Evolutionary conservation across 2,797 vertebrate species (phyloP), one percentile per base, ranked within the genome.

Genomic region (Falco berigora): DNA sequence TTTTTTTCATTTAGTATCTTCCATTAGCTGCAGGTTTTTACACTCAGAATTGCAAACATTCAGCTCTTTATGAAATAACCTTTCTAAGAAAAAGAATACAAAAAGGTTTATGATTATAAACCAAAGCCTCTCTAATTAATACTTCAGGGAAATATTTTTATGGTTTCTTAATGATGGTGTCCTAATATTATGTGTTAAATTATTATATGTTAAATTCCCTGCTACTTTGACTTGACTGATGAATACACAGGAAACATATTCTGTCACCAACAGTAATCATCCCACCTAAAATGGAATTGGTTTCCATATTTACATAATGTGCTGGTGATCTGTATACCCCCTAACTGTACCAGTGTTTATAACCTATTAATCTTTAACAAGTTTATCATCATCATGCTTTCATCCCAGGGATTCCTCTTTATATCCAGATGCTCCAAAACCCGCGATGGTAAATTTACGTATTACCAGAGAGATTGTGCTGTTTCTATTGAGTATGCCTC

Each of bases 71-170:
- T 91, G 92, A 97, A 97, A 97, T 84, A 42, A 92, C 77, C 85
- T 88, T 88, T 91, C 88, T 79, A 69, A 75, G 92, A 86, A 93
- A 85, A 87, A 69, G 56, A 86, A 75, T 75, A 66, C 91, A 58
- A 96, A 92, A 87, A 71, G 20, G 36, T 92, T 94, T 94, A 80
- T 96, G 69, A 93, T 73, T 80, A 89, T 88, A 94, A 96, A 97
- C 79, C 61, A 92, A 93, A 89, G 40, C 71, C 68, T 95, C 73
- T 92, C 85, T 97, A 98, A 98, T 97, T 97, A 97, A 96, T 95
- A 94, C 91, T 85, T 84, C 56, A 66, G 92, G 96, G 96, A 92
- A 92, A 58, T 74, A 28, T 24, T 95, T 91, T 90, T 81, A 95
- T 95, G 68, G 68, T 75, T 96, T 96, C 92, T 96, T 91, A 80